Conservation (phyloP, 2,888 invertebrate species). For the Dasysyrphus albostriatus region DNA sequence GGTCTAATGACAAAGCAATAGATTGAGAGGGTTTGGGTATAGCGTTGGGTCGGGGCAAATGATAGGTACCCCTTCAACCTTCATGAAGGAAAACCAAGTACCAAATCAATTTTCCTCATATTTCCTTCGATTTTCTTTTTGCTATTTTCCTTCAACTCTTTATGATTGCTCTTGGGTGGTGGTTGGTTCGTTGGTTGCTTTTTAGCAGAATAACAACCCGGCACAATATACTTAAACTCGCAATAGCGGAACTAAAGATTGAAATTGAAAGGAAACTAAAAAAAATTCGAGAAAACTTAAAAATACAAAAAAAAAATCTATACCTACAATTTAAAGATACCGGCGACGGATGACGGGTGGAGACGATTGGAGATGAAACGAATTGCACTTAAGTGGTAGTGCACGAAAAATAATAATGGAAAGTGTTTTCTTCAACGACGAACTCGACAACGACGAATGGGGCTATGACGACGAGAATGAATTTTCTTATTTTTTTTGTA, state of each 20-base stretch:
- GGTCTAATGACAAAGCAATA: constrained; percentile 56
- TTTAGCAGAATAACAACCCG: constrained; percentile 1
- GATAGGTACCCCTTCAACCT: background rate
- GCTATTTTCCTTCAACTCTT: constrained; percentile 36
- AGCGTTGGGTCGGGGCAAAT: no score
- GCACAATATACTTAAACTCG: constrained; percentile 47
- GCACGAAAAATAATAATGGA: constrained; percentile 76
- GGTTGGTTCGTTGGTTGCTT: constrained; percentile 44
- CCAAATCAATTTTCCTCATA: constrained; percentile 75
- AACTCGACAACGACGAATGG: constrained; percentile 31
- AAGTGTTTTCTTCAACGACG: constrained; percentile 68
- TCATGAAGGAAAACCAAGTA: constrained; percentile 34
- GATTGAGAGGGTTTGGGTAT: background rate
- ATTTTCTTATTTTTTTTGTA: constrained; percentile 1
- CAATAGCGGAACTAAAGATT: constrained; percentile 46
- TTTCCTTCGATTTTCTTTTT: constrained; percentile 56
- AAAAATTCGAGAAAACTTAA: background rate
- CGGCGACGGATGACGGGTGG: background rate
- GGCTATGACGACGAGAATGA: constrained; percentile 11
- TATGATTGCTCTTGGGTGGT: constrained; percentile 54
- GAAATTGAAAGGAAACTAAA: constrained; percentile 20
- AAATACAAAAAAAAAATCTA: constrained; percentile 23
- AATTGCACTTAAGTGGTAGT: constrained; percentile 75
- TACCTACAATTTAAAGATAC: constrained; percentile 55
- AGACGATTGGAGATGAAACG: constrained; percentile 47